Evolutionary conservation across 2,113 vertebrate species (phyloP), one percentile per base, ranked within the genome.

Genomic region (Pelmatolapia mariae): DNA sequence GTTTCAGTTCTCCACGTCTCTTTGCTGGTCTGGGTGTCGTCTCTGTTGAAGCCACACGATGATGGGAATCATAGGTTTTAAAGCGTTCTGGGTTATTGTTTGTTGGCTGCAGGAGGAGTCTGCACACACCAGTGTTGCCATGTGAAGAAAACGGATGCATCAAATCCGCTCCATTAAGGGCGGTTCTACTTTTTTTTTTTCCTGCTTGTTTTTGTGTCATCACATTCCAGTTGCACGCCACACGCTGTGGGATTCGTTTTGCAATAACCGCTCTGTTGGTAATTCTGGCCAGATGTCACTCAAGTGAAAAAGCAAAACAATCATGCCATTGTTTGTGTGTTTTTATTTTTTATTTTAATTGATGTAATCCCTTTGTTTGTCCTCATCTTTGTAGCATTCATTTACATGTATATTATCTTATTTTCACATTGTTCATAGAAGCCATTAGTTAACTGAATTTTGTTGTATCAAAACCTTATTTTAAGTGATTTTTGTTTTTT

Each of bases 351-450:
- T 43, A 96, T 94, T 92, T 91, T 43, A 93, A 91, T 97, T 97
- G 97, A 97, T 97, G 97, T 98, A 97, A 98, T 97, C 97, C 22
- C 97, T 92, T 81, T 26, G 92, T 91, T 87, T 89, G 87, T 94
- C 89, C 79, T 87, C 82, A 86, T 97, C 96, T 98, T 96, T 97
- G 97, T 98, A 98, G 97, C 97, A 97, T 97, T 97, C 97, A 98
- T 98, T 97, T 95, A 97, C 97, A 96, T 98, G 97, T 98, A 98
- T 98, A 98, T 98, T 98, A 97, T 97, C 96, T 98, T 98, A 97
- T 95, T 94, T 96, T 91, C 94, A 98, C 97, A 96, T 97, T 98
- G 98, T 98, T 97, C 97, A 98, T 98, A 97, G 97, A 98, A 98
- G 97, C 97, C 98, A 96, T 99, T 98, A 98, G 97, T 97, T 97